Evolutionary conservation across 2,797 vertebrate species (phyloP).

Genomic region (Pseudopleuronectes americanus): DNA sequence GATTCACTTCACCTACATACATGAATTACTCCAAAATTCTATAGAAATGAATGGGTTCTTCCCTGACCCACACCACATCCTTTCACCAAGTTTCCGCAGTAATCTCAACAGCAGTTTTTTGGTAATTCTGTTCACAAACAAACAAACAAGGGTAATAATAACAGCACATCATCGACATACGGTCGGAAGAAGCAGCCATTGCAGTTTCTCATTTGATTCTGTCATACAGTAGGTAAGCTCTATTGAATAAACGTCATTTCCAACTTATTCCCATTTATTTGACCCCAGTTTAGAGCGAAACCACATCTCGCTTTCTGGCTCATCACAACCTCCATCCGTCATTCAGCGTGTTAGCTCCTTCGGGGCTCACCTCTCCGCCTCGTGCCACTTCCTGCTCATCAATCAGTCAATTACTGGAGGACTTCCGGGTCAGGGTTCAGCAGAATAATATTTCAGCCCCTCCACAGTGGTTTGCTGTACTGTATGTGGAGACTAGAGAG

Average conservation of each 20-base stretch:
- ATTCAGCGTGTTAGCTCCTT: conserved; percentile 44
- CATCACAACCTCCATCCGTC: conserved; percentile 51
- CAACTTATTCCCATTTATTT: conserved; percentile 30
- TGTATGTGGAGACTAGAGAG: not conserved
- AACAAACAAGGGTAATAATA: conserved; percentile 2
- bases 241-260: conserved; percentile 33
- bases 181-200: conserved; percentile 1
- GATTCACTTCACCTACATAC: too few relatives aligned
- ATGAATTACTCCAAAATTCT: too few relatives aligned
- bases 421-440: conserved; percentile 64
- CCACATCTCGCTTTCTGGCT: conserved; percentile 36
- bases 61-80: too few relatives aligned
- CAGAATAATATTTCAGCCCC: conserved; percentile 25
- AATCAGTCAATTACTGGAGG: conserved; percentile 71
- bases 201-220: conserved; percentile 13
- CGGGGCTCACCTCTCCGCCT: conserved; percentile 42
- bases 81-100: too few relatives aligned
- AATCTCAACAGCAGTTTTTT: too few relatives aligned
- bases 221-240: conserved; percentile 25
- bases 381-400: conserved; percentile 71
- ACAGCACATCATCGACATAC: not conserved
- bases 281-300: not conserved
- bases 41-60: too few relatives aligned
- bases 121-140: too few relatives aligned
- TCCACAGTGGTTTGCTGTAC: conserved; percentile 26